Base-by-base conservation (phyloP, 2,888 invertebrate species). In the Sphaerolaimus hirsutus region DNA sequence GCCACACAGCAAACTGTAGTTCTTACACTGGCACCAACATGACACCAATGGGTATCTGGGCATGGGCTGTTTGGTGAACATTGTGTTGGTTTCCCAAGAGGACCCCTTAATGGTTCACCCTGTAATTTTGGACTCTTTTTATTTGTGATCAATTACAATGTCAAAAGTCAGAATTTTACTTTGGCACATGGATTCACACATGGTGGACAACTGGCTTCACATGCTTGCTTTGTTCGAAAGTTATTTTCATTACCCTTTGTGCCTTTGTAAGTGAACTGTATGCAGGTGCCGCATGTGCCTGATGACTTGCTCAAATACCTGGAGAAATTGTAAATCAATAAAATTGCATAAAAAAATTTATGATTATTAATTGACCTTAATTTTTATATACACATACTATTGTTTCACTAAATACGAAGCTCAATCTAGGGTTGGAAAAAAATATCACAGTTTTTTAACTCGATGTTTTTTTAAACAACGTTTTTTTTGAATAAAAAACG, bases 221-320 rank as follows among this genome's bases (percentile, higher is more conserved):
- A 49, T 22, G 49, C 49, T 7, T 24, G n/a, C 26, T 36, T 12
- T 12, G 44, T 49, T 17, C 45, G 36, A 23, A 46, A 46, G 25
- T 45, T 46, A 35, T 46, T 46, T 23, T 26, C 44, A 45, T 46
- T 46, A 17, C 46, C 46, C 19, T n/a, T 19, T n/a, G 17, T n/a
- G 10, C 46, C 46, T 14, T 35, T 2, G 22, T 46, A 46, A 2
- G 43, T 43, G 27, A 46, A 46, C 27, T 47, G 44, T 17, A 24
- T 12, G 36, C 47, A 47, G 7, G 37, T 4, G 37, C 37, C 37
- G n/a, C 37, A 37, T 21, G 21, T 17, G 5, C 37, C 37, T 17
- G n/a, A 17, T 17, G 37, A 14, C n/a, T 17, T 14, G n/a, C 21
- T 21, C 12, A 37, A 21, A 21, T 37, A 37, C 37, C 37, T n/a